Conservation (phyloP, 2,797 vertebrate genomes). For the Chaenodraco wilsoni region DNA sequence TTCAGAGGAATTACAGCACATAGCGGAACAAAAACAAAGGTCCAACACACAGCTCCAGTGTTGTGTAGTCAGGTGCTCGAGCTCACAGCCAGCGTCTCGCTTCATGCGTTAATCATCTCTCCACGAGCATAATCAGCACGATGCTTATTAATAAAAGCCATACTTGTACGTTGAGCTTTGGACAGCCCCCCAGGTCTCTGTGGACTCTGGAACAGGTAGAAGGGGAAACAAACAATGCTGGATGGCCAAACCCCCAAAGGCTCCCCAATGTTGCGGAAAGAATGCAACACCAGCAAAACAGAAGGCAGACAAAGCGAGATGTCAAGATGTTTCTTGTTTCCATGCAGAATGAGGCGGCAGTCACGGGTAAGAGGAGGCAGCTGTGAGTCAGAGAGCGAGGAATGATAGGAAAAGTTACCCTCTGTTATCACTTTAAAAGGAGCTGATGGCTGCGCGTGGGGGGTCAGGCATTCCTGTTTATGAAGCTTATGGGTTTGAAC, state of each 20-base stretch:
- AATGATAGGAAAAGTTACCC: constrained; percentile 18
- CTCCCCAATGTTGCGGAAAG: constrained; percentile 72
- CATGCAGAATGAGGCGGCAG: constrained; percentile 47
- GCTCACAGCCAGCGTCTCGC: constrained; percentile 30
- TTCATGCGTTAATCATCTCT: constrained; percentile 36
- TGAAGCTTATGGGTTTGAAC: constrained; percentile 52
- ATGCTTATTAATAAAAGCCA: constrained; percentile 49
- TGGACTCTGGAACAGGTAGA: constrained; percentile 60
- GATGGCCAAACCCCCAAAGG: constrained; percentile 52
- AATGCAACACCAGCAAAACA: constrained; percentile 72
- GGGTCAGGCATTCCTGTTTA: constrained; percentile 53
- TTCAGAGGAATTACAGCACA: not conserved
- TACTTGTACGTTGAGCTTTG: constrained; percentile 25
- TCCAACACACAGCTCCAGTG: not conserved
- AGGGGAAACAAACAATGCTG: constrained; percentile 63
- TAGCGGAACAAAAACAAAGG: constrained; percentile 15
- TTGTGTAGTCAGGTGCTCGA: constrained; percentile 58
- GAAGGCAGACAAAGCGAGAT: constrained; percentile 35
- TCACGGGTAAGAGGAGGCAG: constrained; percentile 59
- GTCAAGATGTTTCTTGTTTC: constrained; percentile 58
- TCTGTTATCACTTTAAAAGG: constrained; percentile 41
- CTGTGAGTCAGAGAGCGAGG: constrained; percentile 73
- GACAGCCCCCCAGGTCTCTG: constrained; percentile 46
- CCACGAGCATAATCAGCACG: constrained; percentile 11
- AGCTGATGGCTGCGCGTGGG: constrained; percentile 35